Evolutionary conservation across 2,113 vertebrate genomes (phyloP), one percentile per base, ranked within the genome.

Genomic region (Monopterus albus): DNA sequence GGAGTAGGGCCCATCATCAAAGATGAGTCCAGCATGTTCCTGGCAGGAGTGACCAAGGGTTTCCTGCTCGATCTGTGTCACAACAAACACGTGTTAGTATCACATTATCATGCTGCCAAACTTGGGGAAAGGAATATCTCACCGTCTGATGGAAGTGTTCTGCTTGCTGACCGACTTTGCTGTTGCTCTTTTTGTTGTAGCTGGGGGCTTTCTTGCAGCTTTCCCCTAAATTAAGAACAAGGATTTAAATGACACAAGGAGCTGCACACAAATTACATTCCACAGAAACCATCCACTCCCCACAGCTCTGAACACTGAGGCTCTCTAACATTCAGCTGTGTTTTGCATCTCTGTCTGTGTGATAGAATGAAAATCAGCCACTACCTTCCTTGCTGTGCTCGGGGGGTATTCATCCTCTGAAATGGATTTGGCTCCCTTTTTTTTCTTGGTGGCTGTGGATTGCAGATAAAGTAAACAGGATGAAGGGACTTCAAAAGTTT

Each of bases 1-100:
- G 93, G 93, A 3, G 93, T 94, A 0, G 91, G 17, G 0, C 93
- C 93, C 33, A 94, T 90, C 55, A 93, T 25, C 17, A 92, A 0
- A 6, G 92, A 94, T 6, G 79, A 78, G 42, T 94, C 91, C 69
- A 93, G 12, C 35, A 89, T 42, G 56, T 21, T 83, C 39, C 91
- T 82, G 28, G 92, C 91, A 11, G 93, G 93, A 8, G 93, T 94
- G 53, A 88, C 56, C 73, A 93, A 1, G 0, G 86, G 87, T 60
- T 91, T 93, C 79, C 87, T 90, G 58, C 23, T 87, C 0, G 92
- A 92, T 58, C 92, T 94, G 63, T 72, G 78, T 18, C 9, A 51
- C 72, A 25, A 68, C 13, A 64, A 9, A 40, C 3, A 55, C 20
- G 1, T 0, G 33, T 69, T 29, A 61, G n/a, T 7, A 25, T 20